phyloP scores from a whole-genome alignment of 2,113 vertebrate genomes.

The Cheirogaleus medius region DNA sequence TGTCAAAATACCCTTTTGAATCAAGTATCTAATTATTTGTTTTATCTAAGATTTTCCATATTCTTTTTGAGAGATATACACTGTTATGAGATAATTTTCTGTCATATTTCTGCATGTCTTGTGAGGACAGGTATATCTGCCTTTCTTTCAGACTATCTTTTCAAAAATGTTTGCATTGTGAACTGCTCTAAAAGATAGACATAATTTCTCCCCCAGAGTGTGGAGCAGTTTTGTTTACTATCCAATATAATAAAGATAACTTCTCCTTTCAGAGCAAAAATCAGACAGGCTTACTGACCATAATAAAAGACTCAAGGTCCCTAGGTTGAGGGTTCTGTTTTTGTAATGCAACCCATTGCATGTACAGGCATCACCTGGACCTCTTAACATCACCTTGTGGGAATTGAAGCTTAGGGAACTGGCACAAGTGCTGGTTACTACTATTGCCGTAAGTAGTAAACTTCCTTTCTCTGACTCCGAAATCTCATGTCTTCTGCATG shows the following conservation, averaged over 20 bases:
- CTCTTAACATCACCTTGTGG: background rate
- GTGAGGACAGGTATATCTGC: background rate
- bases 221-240: background rate
- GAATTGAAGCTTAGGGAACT: background rate
- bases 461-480: background rate
- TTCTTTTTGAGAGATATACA: background rate
- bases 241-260: background rate
- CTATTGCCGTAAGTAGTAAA: background rate
- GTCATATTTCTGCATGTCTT: background rate
- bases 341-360: background rate
- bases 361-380: background rate
- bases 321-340: background rate
- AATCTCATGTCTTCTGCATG: background rate
- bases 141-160: background rate
- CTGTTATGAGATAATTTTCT: background rate
- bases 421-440: background rate
- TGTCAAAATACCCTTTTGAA: background rate
- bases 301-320: background rate
- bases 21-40: background rate
- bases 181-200: background rate
- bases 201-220: background rate
- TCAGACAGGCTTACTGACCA: background rate
- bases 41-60: background rate
- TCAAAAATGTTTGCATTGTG: background rate
- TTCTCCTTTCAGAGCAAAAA: background rate